Percentiles rank a stretch among this genome's conserved stretches.
Evolutionary conservation across 2,113 vertebrate genomes (phyloP).

Genomic region (Megaptera novaeangliae): DNA sequence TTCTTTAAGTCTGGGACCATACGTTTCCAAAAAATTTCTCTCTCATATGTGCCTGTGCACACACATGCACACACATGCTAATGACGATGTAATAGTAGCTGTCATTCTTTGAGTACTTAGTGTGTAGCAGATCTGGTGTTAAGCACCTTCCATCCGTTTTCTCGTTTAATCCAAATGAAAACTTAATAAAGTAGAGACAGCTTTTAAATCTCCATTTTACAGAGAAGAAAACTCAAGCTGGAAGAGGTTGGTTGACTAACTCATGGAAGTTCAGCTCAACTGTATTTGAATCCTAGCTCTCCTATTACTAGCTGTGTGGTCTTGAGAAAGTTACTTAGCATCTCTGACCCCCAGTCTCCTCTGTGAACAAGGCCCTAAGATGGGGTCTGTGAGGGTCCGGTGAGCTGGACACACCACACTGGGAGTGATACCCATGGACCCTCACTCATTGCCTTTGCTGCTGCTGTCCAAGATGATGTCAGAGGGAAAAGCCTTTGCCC

Average conservation of each 20-base stretch:
- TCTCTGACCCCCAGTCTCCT: neutral
- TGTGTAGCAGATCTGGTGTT: neutral
- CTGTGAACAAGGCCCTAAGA: neutral
- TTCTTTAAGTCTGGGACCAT: neutral
- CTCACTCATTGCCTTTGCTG: neutral
- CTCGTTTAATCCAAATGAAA: neutral
- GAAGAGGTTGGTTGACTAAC: neutral
- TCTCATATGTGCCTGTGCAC: rapidly evolving
- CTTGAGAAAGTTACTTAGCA: neutral
- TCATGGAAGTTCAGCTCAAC: rapidly evolving
- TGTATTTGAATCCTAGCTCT: neutral
- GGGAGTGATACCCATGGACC: rapidly evolving
- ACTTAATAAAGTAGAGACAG: neutral
- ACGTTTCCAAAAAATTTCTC: neutral
- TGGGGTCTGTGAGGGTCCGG: neutral
- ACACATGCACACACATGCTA: rapidly evolving
- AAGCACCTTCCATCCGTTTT: neutral
- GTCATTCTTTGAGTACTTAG: neutral
- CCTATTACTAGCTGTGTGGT: neutral
- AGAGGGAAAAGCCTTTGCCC: neutral
- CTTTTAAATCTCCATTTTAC: neutral
- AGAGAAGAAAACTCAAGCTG: neutral
- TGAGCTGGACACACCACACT: neutral
- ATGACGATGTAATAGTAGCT: rapidly evolving
- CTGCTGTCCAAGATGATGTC: neutral